Percentiles rank a stretch among this genome's conserved stretches.
These are phyloP conservation scores for Girardinus metallicus DNA, from an alignment of 2,797 vertebrate species.

Conservation along the genomic window DNA sequence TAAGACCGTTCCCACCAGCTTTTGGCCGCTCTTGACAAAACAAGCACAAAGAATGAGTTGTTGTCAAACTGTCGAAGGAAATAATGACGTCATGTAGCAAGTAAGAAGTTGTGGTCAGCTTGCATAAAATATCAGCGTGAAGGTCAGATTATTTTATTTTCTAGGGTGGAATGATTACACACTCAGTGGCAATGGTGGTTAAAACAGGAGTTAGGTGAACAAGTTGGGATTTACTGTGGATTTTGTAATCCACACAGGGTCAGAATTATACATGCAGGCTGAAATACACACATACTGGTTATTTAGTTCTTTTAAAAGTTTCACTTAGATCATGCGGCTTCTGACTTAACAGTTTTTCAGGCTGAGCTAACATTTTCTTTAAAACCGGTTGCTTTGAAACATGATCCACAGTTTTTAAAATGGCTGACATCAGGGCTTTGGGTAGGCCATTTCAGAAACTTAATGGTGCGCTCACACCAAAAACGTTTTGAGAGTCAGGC, in stretches of 20 bases:
- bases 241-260: neutral
- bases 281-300: neutral
- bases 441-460: neutral
- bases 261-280: neutral
- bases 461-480: neutral
- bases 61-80: neutral
- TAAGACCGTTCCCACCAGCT: neutral
- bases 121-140: neutral
- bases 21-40: neutral
- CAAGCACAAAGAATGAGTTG: constrained; percentile 4
- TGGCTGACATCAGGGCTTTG: neutral
- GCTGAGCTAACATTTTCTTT: neutral
- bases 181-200: neutral
- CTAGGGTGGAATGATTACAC: neutral
- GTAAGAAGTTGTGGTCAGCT: neutral
- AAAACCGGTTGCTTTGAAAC: neutral
- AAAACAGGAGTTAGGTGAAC: neutral
- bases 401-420: neutral
- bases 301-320: neutral
- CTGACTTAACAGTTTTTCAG: neutral
- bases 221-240: neutral
- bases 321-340: neutral
- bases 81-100: neutral
- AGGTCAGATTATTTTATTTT: neutral
- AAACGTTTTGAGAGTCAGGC: too few species aligned